Conservation (phyloP, 2,113 vertebrate genomes). For the Tapirus terrestris region DNA sequence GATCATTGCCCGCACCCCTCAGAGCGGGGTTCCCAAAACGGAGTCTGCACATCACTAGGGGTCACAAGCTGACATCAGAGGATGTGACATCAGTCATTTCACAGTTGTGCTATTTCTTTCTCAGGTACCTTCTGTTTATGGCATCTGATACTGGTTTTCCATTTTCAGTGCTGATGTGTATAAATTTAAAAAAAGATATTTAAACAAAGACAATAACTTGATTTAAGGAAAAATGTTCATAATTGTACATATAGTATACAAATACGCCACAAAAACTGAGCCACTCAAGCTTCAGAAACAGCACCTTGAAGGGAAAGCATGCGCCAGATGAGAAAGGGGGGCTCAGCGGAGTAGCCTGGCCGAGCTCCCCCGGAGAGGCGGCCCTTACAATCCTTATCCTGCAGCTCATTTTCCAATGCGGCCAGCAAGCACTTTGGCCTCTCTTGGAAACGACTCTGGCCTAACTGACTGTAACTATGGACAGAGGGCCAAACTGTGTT, state of each 20-base stretch:
- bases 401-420: background rate
- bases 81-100: background rate
- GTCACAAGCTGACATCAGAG: background rate
- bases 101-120: background rate
- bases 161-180: background rate
- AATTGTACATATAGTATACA: background rate
- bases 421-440: background rate
- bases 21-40: background rate
- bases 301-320: background rate
- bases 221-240: background rate
- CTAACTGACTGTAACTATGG: background rate
- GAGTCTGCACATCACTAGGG: background rate
- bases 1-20: background rate
- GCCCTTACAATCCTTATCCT: background rate
- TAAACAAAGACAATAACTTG: background rate
- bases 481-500: background rate
- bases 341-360: no score
- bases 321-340: background rate
- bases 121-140: background rate
- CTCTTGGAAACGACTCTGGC: background rate
- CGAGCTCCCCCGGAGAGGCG: background rate
- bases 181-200: background rate
- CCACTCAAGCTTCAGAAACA: background rate
- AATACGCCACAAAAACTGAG: background rate
- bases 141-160: background rate